Evolutionary conservation across 2,888 invertebrate species (phyloP).

Genomic region (Andrena fulva): DNA sequence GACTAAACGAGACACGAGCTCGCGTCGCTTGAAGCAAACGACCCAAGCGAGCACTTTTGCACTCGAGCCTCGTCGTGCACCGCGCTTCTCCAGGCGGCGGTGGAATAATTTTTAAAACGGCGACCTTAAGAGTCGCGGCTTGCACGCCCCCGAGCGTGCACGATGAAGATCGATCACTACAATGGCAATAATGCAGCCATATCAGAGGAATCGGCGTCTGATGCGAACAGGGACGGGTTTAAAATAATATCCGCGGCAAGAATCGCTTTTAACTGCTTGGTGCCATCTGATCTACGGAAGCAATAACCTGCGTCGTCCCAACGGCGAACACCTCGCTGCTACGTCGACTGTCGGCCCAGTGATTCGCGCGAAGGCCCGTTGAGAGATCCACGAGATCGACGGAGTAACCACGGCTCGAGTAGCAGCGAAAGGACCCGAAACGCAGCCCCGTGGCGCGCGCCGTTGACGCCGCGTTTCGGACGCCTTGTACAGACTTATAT

Average conservation of each 20-base stretch:
- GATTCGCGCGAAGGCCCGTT: background rate
- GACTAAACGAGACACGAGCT: conserved; percentile 20
- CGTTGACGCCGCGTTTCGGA: background rate
- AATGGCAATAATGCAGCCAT: conserved; percentile 55
- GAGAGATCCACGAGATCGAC: background rate
- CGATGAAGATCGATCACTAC: conserved; percentile 18
- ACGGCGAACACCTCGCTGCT: conserved; percentile 4
- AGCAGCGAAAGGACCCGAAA: background rate
- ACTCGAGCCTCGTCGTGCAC: conserved; percentile 38
- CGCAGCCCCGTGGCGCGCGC: conserved; percentile 9
- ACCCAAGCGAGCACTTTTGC: conserved; percentile 16
- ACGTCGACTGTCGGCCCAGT: background rate
- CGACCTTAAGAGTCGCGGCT: no score
- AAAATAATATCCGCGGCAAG: conserved; percentile 9
- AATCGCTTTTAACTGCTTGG: conserved; percentile 45
- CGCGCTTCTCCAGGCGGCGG: no score
- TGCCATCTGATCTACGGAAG: conserved; percentile 3
- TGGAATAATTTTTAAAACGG: background rate
- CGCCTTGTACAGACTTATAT: conserved; percentile 3
- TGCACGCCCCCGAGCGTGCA: background rate
- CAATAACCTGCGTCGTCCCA: conserved; percentile 27
- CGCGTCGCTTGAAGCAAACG: conserved; percentile 27
- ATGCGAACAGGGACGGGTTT: conserved; percentile 15
- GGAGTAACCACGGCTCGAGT: background rate
- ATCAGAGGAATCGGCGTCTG: conserved; percentile 11